These are phyloP conservation scores for Arrhamphus sclerolepis DNA, from an alignment of 2,797 vertebrate genomes.

Conservation along the genomic window DNA sequence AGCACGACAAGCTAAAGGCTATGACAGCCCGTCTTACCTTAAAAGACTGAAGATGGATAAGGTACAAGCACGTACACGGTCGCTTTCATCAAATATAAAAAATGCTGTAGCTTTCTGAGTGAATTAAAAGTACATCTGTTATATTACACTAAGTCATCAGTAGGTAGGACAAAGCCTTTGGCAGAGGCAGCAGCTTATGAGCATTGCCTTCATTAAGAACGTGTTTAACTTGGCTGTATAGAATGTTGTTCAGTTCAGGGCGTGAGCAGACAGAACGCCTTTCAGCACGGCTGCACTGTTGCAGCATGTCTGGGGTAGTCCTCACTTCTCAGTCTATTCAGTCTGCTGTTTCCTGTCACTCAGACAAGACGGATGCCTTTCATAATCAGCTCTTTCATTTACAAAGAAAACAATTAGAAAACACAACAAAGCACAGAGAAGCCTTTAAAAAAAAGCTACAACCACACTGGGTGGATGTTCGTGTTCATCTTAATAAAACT, in stretches of 20 bases:
- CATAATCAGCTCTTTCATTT: conserved; percentile 8
- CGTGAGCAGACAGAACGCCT: conserved; percentile 3
- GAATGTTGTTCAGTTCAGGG: neutral
- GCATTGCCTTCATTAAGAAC: neutral
- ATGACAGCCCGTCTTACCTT: conserved; percentile 96
- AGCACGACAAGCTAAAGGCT: conserved; percentile 96
- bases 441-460: neutral
- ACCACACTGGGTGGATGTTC: neutral
- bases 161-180: too few species aligned
- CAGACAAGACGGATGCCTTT: conserved; percentile 24
- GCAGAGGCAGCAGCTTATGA: neutral
- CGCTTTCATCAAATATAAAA: too few species aligned
- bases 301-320: conserved; percentile 8
- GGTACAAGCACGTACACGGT: conserved; percentile 72
- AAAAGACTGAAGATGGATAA: conserved; percentile 98
- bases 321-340: conserved; percentile 13
- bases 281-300: neutral
- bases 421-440: conserved; percentile 2
- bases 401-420: neutral
- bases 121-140: neutral
- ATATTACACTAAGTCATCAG: neutral
- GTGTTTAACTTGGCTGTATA: neutral
- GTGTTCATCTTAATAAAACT: neutral
- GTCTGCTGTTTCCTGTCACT: conserved; percentile 18
- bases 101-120: neutral